Evolutionary conservation across 2,113 vertebrate species (phyloP).

Genomic region (Lethenteron reissneri): DNA sequence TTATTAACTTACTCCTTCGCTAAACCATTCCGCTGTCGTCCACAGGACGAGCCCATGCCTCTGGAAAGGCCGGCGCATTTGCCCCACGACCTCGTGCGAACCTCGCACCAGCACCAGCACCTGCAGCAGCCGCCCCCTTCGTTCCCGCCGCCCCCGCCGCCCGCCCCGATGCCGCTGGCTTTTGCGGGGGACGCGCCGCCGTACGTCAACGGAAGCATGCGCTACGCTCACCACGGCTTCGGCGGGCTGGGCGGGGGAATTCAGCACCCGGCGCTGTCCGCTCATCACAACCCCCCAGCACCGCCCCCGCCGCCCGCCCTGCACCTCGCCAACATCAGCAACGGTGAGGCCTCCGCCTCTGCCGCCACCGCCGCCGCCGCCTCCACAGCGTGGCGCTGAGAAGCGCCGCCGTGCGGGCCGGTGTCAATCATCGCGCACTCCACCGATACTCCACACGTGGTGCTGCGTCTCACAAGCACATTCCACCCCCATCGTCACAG

Average conservation of each 20-base stretch:
- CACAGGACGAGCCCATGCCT: constrained; percentile 2
- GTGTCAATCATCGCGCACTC: no score
- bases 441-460: no score
- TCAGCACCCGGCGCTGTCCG: neutral
- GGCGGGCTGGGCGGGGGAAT: neutral
- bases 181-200: neutral
- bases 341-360: neutral
- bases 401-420: no score
- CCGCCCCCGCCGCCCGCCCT: neutral
- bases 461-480: no score
- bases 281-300: neutral
- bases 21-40: no score
- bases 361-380: no score
- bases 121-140: neutral
- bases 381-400: no score
- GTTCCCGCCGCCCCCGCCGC: no score
- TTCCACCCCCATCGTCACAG: no score
- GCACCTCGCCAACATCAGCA: neutral
- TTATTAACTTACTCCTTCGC: no score
- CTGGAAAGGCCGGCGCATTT: constrained; percentile 1
- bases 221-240: constrained; percentile 3
- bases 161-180: no score
- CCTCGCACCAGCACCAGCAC: neutral
- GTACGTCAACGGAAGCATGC: neutral
- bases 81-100: neutral